These are phyloP conservation scores for Aleiodes testaceus DNA, from an alignment of 2,888 invertebrate genomes.

Conservation along the genomic window DNA sequence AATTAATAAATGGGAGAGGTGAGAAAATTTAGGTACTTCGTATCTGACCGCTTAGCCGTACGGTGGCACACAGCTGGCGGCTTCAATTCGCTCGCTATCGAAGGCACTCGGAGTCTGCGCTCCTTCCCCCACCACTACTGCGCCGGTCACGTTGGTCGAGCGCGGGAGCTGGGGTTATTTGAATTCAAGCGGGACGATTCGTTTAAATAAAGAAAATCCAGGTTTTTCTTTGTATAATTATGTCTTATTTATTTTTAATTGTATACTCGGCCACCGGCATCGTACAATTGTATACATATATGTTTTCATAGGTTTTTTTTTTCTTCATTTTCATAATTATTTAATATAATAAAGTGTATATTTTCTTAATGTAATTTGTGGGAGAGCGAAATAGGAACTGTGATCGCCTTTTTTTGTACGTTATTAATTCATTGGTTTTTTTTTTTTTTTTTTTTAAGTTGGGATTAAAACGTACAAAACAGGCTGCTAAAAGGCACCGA, in stretches of 20 bases:
- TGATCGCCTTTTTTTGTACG: conserved; percentile 67
- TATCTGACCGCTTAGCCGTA: conserved; percentile 23
- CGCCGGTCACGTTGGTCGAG: not conserved
- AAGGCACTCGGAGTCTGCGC: conserved; percentile 20
- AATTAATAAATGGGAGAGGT: not conserved
- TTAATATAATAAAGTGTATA: conserved; percentile 44
- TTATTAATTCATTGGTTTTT: conserved; percentile 48
- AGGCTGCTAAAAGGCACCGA: conserved; percentile 70
- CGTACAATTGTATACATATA: conserved; percentile 45
- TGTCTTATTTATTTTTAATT: conserved; percentile 44
- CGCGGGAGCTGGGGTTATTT: not conserved
- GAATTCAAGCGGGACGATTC: not conserved
- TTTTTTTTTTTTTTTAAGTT: conserved; percentile 9
- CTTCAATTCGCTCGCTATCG: conserved; percentile 3
- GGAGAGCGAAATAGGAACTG: conserved; percentile 69
- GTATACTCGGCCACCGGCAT: conserved; percentile 33
- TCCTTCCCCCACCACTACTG: conserved; percentile 11
- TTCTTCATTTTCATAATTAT: conserved; percentile 38
- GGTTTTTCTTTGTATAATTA: not conserved
- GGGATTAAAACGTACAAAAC: conserved; percentile 59
- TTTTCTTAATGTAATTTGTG: conserved; percentile 48
- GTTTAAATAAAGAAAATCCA: not conserved
- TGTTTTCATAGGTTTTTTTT: conserved; percentile 40
- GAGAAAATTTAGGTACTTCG: conserved; percentile 1
- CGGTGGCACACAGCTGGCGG: conserved; percentile 28